Base-by-base conservation (phyloP, 2,888 invertebrate genomes). In the Nymphalis urticae region DNA sequence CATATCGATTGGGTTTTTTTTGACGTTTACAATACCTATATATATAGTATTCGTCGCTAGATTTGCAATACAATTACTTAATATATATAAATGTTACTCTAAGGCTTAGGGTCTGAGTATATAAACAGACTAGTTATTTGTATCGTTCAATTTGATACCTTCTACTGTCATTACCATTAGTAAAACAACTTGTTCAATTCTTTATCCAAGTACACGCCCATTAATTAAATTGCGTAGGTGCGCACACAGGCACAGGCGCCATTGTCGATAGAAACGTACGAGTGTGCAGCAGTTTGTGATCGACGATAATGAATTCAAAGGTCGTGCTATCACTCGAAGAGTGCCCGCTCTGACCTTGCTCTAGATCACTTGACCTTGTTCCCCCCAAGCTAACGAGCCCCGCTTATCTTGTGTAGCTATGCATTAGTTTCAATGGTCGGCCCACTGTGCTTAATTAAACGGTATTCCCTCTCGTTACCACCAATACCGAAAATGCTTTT, bases 251-350 rank as follows among this genome's bases (percentile, higher is more conserved):
- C 62, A 10, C 48, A 62, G 48, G 42, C 48, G 27, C 21, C 53
- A 51, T 58, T 62, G 62, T 54, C 54, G 17, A 62, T 59, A 62
- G 19, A 64, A 59, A 48, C 48, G 48, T 63, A 59, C 3, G 6
- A 65, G 70, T 64, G 66, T 70, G 62, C 36, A 64, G 61, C 50
- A 58, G 56, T 42, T 75, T 76, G 82, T 82, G 84, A 80, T 81
- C 81, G 76, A 75, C 82, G 85, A 87, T 89, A 89, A 86, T 85
- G 80, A 80, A 82, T 79, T 80, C 82, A 86, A 80, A 91, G 90
- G 91, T 88, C 89, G 80, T 83, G 87, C 90, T 90, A 90, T 92
- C 91, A 86, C 90, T 87, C 81, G 77, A 85, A 85, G 86, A 85
- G 84, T 87, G 83, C 80, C 82, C 80, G 81, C 72, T 78, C 75